Evolutionary conservation across 1,140 invertebrate species (phyloP).

Genomic region (Brachionus angularis): DNA sequence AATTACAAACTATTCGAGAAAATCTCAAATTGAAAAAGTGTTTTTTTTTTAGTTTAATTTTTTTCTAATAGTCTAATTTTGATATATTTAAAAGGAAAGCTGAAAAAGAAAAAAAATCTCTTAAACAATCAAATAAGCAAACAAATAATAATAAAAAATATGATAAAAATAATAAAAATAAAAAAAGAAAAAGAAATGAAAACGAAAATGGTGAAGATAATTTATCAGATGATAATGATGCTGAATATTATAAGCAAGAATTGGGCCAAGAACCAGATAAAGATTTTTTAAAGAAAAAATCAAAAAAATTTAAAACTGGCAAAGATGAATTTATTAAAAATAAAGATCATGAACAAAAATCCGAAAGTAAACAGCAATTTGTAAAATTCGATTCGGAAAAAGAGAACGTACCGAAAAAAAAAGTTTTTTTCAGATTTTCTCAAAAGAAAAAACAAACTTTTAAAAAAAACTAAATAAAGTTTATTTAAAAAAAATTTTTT

Average conservation of each 20-base stretch:
- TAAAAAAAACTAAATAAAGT: conserved; percentile 23
- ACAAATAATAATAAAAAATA: neutral
- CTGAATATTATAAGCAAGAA: conserved; percentile 75
- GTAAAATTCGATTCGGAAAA: neutral
- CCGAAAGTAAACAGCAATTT: neutral
- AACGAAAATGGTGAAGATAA: neutral
- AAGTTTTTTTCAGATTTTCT: conserved; percentile 13
- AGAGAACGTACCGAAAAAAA: neutral
- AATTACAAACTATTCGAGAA: conserved; percentile 68
- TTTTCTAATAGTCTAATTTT: neutral
- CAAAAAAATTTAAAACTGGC: neutral
- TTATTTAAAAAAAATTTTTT: too few relatives aligned
- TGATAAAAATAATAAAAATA: conserved; percentile 45
- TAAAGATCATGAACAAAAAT: neutral
- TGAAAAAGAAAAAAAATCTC: neutral
- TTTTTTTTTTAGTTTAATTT: neutral
- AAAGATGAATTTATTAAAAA: neutral
- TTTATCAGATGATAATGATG: conserved; percentile 61
- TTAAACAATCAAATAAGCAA: too few relatives aligned
- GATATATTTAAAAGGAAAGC: conserved; percentile 4
- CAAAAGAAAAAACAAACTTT: conserved; percentile 8
- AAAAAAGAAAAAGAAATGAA: conserved; percentile 58
- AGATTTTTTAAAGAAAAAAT: conserved; percentile 59
- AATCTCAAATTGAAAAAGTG: conserved; percentile 46
- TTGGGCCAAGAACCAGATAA: conserved; percentile 78